Evolutionary conservation across 23 tunicate genomes (phyloP).

Genomic region (Ascidia mentula): DNA sequence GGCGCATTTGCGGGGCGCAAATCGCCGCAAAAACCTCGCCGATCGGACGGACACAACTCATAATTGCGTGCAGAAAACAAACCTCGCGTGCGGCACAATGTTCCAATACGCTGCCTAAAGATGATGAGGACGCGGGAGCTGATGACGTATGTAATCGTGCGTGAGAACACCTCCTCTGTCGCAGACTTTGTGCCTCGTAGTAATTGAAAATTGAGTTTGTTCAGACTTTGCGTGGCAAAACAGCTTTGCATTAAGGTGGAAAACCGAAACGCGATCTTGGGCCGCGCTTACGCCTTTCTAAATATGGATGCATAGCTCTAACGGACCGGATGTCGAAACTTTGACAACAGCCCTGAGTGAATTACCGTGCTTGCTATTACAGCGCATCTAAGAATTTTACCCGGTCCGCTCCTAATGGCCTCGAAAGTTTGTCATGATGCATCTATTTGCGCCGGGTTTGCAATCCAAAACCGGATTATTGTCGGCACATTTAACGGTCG

Average conservation of each 20-base stretch:
- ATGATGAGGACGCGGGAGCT: neutral
- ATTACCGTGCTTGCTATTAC: neutral
- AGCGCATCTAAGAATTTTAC: neutral
- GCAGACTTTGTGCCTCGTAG: neutral
- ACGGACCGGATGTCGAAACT: neutral
- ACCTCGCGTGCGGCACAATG: slow-evolving; percentile 10
- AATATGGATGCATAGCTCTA: neutral
- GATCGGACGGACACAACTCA: neutral
- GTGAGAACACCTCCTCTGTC: neutral
- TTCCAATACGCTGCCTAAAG: neutral
- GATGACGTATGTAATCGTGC: neutral
- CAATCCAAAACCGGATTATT: neutral
- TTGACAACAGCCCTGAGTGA: neutral
- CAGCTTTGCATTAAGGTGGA: slow-evolving; percentile 1
- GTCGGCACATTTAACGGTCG: no score
- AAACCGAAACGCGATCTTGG: neutral
- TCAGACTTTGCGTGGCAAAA: neutral
- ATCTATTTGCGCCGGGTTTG: neutral
- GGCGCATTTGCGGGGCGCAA: neutral
- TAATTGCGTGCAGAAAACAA: slow-evolving; percentile 3
- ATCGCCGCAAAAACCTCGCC: neutral
- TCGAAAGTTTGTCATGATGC: neutral
- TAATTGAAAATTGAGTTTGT: slow-evolving; percentile 10
- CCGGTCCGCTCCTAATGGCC: slow-evolving; percentile 4
- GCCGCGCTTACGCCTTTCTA: neutral